A percentile compares a stretch with the other conserved stretches of the same genome.
Conservation (phyloP, 1,140 invertebrate genomes). For the Drosophila subobscura region DNA sequence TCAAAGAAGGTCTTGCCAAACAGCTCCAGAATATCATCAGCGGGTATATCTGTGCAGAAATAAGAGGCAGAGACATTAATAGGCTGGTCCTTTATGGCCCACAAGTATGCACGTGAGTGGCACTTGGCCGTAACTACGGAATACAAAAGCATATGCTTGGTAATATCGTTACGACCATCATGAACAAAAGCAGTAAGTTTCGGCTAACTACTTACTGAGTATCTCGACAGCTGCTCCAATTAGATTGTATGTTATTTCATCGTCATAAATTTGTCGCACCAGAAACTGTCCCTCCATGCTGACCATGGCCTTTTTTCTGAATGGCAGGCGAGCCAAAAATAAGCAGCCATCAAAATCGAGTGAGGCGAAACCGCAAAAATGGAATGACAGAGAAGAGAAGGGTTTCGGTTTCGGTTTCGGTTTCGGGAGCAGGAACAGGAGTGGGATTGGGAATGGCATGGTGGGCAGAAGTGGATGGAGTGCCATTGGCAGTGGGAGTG, state of each 20-base stretch:
- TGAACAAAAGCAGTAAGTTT: slow-evolving; percentile 8
- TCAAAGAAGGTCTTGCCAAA: slow-evolving; percentile 98
- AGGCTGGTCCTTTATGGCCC: slow-evolving; percentile 30
- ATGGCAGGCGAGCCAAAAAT: slow-evolving; percentile 34
- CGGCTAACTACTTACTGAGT: slow-evolving; percentile 88
- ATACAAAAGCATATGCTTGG: slow-evolving; percentile 14
- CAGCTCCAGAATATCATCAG: slow-evolving; percentile 94
- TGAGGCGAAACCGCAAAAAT: slow-evolving; percentile 29
- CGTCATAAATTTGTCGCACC: slow-evolving; percentile 96
- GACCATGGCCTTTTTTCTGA: slow-evolving; percentile 95
- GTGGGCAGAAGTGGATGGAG: background rate
- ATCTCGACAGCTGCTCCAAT: slow-evolving; percentile 95
- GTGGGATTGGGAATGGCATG: slow-evolving; percentile 11
- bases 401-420: slow-evolving; percentile 27
- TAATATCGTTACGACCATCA: background rate
- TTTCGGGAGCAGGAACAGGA: slow-evolving; percentile 6
- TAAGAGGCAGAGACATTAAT: slow-evolving; percentile 11
- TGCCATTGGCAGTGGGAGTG: too few species aligned
- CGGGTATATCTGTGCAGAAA: slow-evolving; percentile 90
- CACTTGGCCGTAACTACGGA: slow-evolving; percentile 11
- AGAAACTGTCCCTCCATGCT: slow-evolving; percentile 97
- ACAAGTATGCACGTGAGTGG: slow-evolving; percentile 34
- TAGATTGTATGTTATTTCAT: slow-evolving; percentile 97
- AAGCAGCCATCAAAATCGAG: slow-evolving; percentile 60
- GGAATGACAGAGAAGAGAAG: slow-evolving; percentile 40